These are phyloP conservation scores for Ennomos fuscantarius DNA, from an alignment of 2,888 invertebrate species.

Conservation along the genomic window DNA sequence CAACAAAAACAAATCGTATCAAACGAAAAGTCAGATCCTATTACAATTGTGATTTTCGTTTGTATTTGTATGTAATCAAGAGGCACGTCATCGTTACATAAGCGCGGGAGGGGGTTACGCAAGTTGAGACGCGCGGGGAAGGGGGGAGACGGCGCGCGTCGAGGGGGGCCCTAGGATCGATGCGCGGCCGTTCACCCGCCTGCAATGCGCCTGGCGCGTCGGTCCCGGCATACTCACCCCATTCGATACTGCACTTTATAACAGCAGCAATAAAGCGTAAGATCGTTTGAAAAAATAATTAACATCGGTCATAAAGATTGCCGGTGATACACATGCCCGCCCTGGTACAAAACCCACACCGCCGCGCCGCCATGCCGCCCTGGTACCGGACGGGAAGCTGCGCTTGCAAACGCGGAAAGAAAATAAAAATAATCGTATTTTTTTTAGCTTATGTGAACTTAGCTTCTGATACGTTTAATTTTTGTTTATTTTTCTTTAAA, in stretches of 20 bases:
- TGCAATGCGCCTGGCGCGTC: slow-evolving; percentile 77
- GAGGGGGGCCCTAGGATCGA: slow-evolving; percentile 66
- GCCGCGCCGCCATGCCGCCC: slow-evolving; percentile 21
- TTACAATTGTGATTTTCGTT: background rate
- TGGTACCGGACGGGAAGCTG: slow-evolving; percentile 25
- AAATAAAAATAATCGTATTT: background rate
- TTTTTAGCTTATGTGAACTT: slow-evolving; percentile 7
- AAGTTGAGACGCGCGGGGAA: slow-evolving; percentile 52
- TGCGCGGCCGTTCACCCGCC: slow-evolving; percentile 84
- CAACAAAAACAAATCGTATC: no score
- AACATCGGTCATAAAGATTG: no score
- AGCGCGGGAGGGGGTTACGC: slow-evolving; percentile 71
- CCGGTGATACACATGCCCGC: slow-evolving; percentile 40
- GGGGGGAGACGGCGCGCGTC: slow-evolving; percentile 38
- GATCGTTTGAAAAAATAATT: no score
- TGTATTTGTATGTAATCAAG: background rate
- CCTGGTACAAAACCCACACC: slow-evolving; percentile 66
- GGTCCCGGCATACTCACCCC: slow-evolving; percentile 39
- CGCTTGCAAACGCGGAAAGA: slow-evolving; percentile 11
- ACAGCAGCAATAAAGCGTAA: no score
- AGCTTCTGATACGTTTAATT: background rate
- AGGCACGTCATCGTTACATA: slow-evolving; percentile 76
- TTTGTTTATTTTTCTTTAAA: slow-evolving; percentile 1
- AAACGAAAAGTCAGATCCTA: no score
- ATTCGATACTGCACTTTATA: no score